Percentiles rank a stretch among this genome's conserved stretches.
Evolutionary conservation across 2,113 vertebrate species (phyloP).

Genomic region (Theristicus caerulescens): DNA sequence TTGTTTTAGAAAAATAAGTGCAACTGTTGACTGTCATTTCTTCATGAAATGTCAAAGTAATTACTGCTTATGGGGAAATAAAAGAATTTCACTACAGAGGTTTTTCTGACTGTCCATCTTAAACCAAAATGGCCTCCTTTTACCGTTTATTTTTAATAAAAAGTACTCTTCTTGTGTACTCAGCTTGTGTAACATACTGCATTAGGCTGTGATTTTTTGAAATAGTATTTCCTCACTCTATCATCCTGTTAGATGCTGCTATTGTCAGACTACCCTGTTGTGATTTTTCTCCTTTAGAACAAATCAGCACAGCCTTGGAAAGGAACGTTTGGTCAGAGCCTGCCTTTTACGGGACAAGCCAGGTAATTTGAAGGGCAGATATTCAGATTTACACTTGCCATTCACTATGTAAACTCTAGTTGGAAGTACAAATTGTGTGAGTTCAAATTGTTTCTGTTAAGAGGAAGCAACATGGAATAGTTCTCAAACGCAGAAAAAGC

Average conservation of each 20-base stretch:
- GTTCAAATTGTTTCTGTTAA: neutral
- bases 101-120: neutral
- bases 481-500: neutral
- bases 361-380: neutral
- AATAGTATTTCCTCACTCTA: neutral
- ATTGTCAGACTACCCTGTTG: neutral
- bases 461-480: neutral
- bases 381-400: neutral
- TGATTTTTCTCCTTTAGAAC: neutral
- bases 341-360: neutral
- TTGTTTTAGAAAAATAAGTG: neutral
- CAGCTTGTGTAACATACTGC: neutral
- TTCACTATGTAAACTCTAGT: neutral
- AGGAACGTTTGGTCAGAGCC: rapidly evolving
- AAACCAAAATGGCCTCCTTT: neutral
- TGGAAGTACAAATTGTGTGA: neutral
- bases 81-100: neutral
- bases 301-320: neutral
- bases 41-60: neutral
- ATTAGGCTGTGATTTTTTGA: neutral
- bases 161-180: neutral
- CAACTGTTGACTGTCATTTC: neutral
- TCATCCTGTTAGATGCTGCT: neutral
- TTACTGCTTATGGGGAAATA: neutral
- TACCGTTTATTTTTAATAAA: neutral